phyloP scores from a whole-genome alignment of 1,140 invertebrate genomes.

The Listronotus oregonensis region DNA sequence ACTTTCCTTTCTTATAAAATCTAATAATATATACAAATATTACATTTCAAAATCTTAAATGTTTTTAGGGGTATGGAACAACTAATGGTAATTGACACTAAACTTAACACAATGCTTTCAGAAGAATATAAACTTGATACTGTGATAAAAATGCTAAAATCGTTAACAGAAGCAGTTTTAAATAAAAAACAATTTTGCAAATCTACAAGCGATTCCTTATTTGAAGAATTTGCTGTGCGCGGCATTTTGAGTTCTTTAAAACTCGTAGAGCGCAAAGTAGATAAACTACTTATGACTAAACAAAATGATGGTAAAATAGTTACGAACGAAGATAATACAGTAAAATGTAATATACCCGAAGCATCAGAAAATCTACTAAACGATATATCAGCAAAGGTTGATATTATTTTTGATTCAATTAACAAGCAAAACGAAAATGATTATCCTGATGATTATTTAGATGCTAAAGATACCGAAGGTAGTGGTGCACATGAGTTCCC shows the following conservation, averaged over 20 bases:
- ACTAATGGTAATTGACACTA: conserved; percentile 48
- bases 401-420: conserved; percentile 47
- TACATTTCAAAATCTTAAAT: too few species aligned
- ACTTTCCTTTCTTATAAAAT: too few species aligned
- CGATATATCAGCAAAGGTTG: conserved; percentile 55
- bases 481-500: conserved; percentile 13
- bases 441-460: conserved; percentile 31
- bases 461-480: conserved; percentile 28
- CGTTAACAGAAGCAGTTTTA: not conserved
- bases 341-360: conserved; percentile 46
- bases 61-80: conserved; percentile 55
- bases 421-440: conserved; percentile 34
- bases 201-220: conserved; percentile 33
- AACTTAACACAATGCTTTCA: conserved; percentile 47
- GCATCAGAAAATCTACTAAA: conserved; percentile 47
- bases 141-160: conserved; percentile 15
- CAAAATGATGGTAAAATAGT: conserved; percentile 24
- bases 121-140: conserved; percentile 51
- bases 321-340: conserved; percentile 26
- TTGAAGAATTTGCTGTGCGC: conserved; percentile 48
- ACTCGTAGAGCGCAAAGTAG: conserved; percentile 52
- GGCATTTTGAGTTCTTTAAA: conserved; percentile 55
- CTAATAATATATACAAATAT: too few species aligned
- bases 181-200: conserved; percentile 31
- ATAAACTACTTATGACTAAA: conserved; percentile 35